Conservation (phyloP, 2,113 vertebrate genomes). For the Taxidea taxus region DNA sequence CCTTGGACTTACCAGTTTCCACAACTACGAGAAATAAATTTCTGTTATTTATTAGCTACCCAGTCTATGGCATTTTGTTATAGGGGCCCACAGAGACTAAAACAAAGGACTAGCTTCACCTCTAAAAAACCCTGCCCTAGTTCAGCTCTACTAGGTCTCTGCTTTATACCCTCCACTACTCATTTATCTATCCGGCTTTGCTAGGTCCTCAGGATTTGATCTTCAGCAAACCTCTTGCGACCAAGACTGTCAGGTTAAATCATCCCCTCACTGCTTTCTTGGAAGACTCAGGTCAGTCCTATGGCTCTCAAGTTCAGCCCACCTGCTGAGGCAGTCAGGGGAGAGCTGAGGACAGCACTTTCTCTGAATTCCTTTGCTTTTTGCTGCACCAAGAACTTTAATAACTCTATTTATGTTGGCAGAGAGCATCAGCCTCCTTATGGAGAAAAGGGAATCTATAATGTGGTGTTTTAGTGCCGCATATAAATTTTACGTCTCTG, state of each 20-base stretch:
- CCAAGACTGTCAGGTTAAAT: background rate
- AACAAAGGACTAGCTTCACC: background rate
- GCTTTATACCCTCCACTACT: background rate
- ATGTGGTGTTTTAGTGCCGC: background rate
- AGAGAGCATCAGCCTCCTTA: background rate
- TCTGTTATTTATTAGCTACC: background rate
- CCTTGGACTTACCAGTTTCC: background rate
- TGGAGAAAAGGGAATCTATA: background rate
- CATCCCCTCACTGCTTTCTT: background rate
- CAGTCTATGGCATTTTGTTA: background rate
- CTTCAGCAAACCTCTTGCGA: background rate
- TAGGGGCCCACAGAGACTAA: background rate
- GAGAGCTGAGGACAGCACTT: background rate
- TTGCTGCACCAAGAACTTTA: background rate
- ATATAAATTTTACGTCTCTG: background rate
- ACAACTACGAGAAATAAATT: background rate
- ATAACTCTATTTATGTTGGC: background rate
- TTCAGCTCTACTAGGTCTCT: background rate
- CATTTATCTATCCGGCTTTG: background rate
- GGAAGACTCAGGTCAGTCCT: background rate
- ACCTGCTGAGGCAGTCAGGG: background rate
- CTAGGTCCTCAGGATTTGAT: background rate
- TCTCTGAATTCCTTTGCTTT: background rate
- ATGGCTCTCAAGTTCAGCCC: background rate
- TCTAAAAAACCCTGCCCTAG: background rate